Conservation (phyloP, 2,797 vertebrate genomes). For the Lepus townsendii region DNA sequence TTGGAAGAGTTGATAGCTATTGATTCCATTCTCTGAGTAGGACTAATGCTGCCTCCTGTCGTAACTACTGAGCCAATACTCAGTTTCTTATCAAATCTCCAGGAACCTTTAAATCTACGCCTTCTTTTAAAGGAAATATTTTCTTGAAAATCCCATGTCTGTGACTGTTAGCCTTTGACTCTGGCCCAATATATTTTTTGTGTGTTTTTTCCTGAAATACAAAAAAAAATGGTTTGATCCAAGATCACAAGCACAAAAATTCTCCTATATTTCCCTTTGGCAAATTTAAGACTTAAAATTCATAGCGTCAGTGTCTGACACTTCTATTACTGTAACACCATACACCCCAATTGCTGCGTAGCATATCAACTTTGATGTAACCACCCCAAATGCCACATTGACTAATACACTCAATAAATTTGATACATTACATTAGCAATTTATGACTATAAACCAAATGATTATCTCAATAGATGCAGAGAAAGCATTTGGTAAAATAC, state of each 20-base stretch:
- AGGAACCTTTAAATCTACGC: background rate
- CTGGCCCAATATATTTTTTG: background rate
- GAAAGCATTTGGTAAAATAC: too few relatives aligned
- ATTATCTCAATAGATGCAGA: too few relatives aligned
- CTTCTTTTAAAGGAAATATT: background rate
- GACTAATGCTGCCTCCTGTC: background rate
- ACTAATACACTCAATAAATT: background rate
- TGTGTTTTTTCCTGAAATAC: too few relatives aligned
- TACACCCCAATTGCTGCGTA: background rate
- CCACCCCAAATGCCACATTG: background rate
- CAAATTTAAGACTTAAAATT: background rate
- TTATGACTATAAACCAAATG: too few relatives aligned
- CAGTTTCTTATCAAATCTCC: background rate
- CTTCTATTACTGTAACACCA: background rate
- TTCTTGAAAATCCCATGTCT: background rate
- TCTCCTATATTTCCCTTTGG: background rate
- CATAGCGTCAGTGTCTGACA: background rate
- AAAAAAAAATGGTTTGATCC: background rate
- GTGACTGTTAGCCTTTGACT: background rate
- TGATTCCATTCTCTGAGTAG: background rate
- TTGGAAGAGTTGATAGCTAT: background rate
- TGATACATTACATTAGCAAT: too few relatives aligned
- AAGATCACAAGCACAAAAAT: background rate
- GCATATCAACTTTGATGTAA: background rate
- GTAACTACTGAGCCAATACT: background rate